Conservation (phyloP, 2,888 invertebrate species). For the Agonopterix arenella region DNA sequence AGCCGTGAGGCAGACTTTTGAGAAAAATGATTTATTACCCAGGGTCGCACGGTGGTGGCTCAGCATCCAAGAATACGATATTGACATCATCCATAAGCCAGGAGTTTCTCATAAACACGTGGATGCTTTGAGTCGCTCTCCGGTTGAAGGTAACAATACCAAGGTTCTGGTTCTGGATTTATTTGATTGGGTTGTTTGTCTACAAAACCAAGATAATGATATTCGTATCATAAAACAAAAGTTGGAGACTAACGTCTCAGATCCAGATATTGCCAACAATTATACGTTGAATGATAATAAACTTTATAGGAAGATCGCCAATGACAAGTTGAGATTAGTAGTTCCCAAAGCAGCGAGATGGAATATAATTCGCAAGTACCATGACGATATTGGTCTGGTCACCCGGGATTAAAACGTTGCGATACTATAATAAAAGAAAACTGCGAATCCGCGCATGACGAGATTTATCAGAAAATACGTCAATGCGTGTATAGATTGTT, state of each 20-base stretch:
- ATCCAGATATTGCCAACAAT: not conserved
- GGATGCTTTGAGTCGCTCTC: conserved; percentile 7
- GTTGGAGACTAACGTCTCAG: not conserved
- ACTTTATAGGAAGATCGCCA: not conserved
- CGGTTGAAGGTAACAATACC: conserved; percentile 16
- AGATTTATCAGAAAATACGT: not conserved
- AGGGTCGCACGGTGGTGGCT: not conserved
- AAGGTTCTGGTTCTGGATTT: not conserved
- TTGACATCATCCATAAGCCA: not conserved
- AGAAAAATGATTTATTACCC: not conserved
- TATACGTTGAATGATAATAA: not conserved
- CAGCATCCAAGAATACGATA: not conserved
- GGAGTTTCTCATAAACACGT: not conserved
- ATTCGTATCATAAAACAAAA: not conserved
- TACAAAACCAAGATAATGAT: not conserved
- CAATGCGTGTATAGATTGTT: not conserved
- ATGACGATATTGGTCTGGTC: not conserved
- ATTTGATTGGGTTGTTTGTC: not conserved
- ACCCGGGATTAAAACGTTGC: not conserved
- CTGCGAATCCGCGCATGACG: not conserved
- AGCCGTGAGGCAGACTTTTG: not conserved
- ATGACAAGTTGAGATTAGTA: not conserved
- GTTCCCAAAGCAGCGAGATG: not conserved
- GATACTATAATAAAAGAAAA: not conserved
- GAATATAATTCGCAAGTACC: not conserved